Conservation (phyloP, 2,113 vertebrate species). For the Corydoras maculifer region DNA sequence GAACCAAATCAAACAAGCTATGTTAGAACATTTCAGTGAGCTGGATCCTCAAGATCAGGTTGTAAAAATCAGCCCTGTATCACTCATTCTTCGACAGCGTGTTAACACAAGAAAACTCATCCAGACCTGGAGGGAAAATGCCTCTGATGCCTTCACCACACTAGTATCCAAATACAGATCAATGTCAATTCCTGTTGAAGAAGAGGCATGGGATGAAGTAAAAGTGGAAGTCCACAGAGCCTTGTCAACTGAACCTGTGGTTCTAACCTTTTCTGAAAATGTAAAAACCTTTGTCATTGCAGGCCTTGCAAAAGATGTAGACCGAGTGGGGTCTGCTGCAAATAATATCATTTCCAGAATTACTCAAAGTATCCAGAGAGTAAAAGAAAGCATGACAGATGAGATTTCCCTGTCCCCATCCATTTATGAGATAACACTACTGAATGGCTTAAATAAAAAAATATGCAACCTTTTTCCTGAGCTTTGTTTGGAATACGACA, state of each 20-base stretch:
- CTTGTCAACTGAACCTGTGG: slow-evolving; percentile 46
- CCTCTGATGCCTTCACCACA: slow-evolving; percentile 51
- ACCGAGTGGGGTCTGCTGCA: slow-evolving; percentile 45
- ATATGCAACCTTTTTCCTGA: slow-evolving; percentile 53
- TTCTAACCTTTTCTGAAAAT: slow-evolving; percentile 50
- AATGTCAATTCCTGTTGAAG: slow-evolving; percentile 40
- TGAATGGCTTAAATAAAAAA: slow-evolving; percentile 48
- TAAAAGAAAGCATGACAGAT: slow-evolving; percentile 53
- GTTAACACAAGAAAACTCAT: slow-evolving; percentile 50
- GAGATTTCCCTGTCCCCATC: slow-evolving; percentile 50
- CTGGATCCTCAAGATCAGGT: slow-evolving; percentile 38
- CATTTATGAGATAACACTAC: slow-evolving; percentile 59
- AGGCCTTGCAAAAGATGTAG: slow-evolving; percentile 62
- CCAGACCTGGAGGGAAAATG: slow-evolving; percentile 65
- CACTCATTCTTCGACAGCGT: slow-evolving; percentile 57
- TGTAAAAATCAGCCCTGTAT: slow-evolving; percentile 61
- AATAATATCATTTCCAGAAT: slow-evolving; percentile 43
- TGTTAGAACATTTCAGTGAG: slow-evolving; percentile 61
- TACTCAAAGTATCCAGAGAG: slow-evolving; percentile 53
- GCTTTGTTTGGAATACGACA: slow-evolving; percentile 57
- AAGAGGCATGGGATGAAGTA: slow-evolving; percentile 64
- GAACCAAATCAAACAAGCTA: slow-evolving; percentile 53
- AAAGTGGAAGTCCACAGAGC: slow-evolving; percentile 43
- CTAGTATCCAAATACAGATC: slow-evolving; percentile 61
- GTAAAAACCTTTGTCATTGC: slow-evolving; percentile 55